Evolutionary conservation across 2,888 invertebrate genomes (phyloP).

Genomic region (Aethes cnicana): DNA sequence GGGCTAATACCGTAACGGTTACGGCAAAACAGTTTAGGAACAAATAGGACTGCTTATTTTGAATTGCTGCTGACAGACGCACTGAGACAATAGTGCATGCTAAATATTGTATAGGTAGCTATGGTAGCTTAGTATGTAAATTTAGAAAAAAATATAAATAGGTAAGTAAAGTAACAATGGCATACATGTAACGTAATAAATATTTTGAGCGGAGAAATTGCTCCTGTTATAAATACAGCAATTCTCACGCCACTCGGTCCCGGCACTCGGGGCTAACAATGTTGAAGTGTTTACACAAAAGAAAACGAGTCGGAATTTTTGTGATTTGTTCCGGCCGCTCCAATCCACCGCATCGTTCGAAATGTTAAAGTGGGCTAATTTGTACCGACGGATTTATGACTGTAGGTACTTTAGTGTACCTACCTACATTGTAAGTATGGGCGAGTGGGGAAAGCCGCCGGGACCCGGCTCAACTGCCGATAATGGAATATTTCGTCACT

Average conservation of each 20-base stretch:
- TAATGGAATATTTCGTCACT: conserved; percentile 46
- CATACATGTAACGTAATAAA: too few relatives aligned
- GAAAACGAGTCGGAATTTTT: conserved; percentile 50
- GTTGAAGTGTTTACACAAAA: conserved; percentile 48
- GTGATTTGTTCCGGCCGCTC: conserved; percentile 45
- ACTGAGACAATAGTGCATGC: too few relatives aligned
- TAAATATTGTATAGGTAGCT: too few relatives aligned
- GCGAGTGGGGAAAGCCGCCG: conserved; percentile 52
- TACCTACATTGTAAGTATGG: conserved; percentile 43
- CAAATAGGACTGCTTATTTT: too few relatives aligned
- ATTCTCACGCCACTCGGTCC: conserved; percentile 57
- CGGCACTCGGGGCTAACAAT: conserved; percentile 49
- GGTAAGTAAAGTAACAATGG: too few relatives aligned
- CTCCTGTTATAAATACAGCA: conserved; percentile 26
- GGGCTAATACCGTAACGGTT: too few relatives aligned
- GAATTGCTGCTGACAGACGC: too few relatives aligned
- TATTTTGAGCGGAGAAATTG: conserved; percentile 14
- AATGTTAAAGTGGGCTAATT: conserved; percentile 57
- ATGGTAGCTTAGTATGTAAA: too few relatives aligned
- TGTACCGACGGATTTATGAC: conserved; percentile 70
- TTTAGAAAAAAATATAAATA: too few relatives aligned
- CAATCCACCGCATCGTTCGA: conserved; percentile 37
- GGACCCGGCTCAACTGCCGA: conserved; percentile 37
- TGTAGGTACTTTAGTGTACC: conserved; percentile 39
- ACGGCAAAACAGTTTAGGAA: too few relatives aligned